Percentiles rank a stretch among this genome's conserved stretches.
phyloP scores from a whole-genome alignment of 2,797 vertebrate species.

The Orestias chungarensis region DNA sequence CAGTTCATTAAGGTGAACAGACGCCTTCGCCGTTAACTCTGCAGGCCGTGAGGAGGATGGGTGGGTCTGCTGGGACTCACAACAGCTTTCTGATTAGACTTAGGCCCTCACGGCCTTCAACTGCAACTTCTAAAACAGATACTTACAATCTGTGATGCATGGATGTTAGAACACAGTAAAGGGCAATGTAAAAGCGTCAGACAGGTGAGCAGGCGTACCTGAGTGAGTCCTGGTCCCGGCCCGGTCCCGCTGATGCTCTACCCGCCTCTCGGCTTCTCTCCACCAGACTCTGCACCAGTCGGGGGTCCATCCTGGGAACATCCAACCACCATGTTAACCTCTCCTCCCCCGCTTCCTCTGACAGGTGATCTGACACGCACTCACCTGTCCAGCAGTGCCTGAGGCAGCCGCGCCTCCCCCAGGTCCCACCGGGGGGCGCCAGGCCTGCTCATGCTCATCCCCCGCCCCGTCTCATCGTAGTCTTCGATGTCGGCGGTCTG shows the following conservation, averaged over 20 bases:
- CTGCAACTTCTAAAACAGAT: too few relatives aligned
- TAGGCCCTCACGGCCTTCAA: too few relatives aligned
- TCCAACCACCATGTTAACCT: background rate
- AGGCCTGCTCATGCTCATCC: slow-evolving; percentile 68
- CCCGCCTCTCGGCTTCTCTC: slow-evolving; percentile 70
- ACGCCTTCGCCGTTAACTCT: too few relatives aligned
- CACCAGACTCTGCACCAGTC: slow-evolving; percentile 74
- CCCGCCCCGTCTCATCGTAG: slow-evolving; percentile 77
- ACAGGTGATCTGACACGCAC: background rate
- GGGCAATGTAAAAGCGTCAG: background rate
- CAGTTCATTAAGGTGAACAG: too few relatives aligned
- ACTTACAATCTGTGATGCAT: too few relatives aligned
- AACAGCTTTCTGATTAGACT: too few relatives aligned
- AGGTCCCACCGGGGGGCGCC: slow-evolving; percentile 68
- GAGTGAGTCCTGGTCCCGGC: slow-evolving; percentile 73
- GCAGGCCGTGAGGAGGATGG: too few relatives aligned
- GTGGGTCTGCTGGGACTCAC: too few relatives aligned
- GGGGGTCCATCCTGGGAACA: slow-evolving; percentile 66
- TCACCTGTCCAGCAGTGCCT: slow-evolving; percentile 77
- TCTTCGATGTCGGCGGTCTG: slow-evolving; percentile 63
- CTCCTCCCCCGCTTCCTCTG: background rate
- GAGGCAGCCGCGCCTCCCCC: slow-evolving; percentile 72
- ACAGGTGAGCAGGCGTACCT: slow-evolving; percentile 57
- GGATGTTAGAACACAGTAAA: too few relatives aligned
- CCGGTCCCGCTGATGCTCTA: slow-evolving; percentile 10